Evolutionary conservation across 2,797 vertebrate species (phyloP), one percentile per base, ranked within the genome.

Genomic region (Hozukius guyotensis): DNA sequence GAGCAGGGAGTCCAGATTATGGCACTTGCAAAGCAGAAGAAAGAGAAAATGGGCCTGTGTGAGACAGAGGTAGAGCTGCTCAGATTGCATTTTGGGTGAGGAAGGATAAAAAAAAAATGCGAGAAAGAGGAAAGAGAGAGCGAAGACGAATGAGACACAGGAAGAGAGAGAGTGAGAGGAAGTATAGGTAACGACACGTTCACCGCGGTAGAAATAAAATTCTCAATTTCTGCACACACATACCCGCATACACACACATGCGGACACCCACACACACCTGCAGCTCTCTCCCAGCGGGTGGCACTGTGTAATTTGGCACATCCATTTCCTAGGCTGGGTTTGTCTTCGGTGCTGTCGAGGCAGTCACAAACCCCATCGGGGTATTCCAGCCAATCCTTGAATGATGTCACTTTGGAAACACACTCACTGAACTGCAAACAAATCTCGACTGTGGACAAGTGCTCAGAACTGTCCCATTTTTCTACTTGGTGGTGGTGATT

Each of bases 241-340:
- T 59, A 69, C 46, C 38, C 24, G 27, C 62, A 77, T 79, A 71
- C 64, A 75, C 75, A 82, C 75, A 75, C 75, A 65, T 78, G 55
- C 80, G 71, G 77, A 83, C 81, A 85, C 83, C 76, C 59, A 75
- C 75, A 66, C 86, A 92, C 88, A 89, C 81, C 80, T 84, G 81
- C 78, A 81, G 76, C 76, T 79, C 85, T 82, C 62, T 93, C 93
- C 92, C 93, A 92, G 78, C 64, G 90, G 93, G 90, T 82, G 90
- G 85, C 86, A 89, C 74, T 85, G 79, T 94, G 91, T 93, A 92
- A 94, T 94, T 93, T 94, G 93, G 91, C 92, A 93, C 91, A 93
- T 94, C 89, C 85, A 93, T 93, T 93, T 93, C 88, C 90, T 68
- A 72, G 81, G 67, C 80, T 85, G 86, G 88, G 87, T 90, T 93